Conservation (phyloP, 92 coral and sea anemone genomes). For the Palythoa heliodiscus region DNA sequence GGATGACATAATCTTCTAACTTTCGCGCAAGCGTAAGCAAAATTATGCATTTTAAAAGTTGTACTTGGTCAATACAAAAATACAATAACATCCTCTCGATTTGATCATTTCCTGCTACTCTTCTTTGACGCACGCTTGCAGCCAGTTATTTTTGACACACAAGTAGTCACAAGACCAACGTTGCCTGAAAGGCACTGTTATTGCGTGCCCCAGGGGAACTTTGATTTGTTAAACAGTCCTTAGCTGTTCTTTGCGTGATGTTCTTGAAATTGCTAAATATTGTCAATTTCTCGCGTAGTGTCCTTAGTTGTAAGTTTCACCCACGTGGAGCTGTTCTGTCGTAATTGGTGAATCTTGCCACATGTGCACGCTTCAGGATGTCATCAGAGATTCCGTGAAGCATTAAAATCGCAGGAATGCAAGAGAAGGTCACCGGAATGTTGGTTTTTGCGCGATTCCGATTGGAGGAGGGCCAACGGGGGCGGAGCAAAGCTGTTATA, state of each 20-base stretch:
- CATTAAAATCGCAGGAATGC: constrained; percentile 82
- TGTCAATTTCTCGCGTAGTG: constrained; percentile 14
- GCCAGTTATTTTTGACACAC: constrained; percentile 40
- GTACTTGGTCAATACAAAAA: constrained; percentile 26
- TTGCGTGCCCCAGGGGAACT: constrained; percentile 37
- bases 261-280: background rate
- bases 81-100: constrained; percentile 60
- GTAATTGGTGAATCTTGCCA: constrained; percentile 82
- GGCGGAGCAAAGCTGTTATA: constrained; percentile 70
- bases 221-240: constrained; percentile 15
- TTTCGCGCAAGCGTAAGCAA: constrained; percentile 25
- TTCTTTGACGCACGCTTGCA: constrained; percentile 25
- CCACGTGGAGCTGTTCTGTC: constrained; percentile 78
- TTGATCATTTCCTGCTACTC: constrained; percentile 43
- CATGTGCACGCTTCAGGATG: constrained; percentile 71
- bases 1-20: constrained; percentile 1
- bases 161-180: constrained; percentile 41
- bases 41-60: constrained; percentile 16
- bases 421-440: constrained; percentile 79
- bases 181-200: constrained; percentile 10
- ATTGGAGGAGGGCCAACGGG: constrained; percentile 69
- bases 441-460: constrained; percentile 47
- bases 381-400: constrained; percentile 82
- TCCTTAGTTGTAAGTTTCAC: constrained; percentile 43
- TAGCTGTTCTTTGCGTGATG: constrained; percentile 1